Evolutionary conservation across 1,140 invertebrate genomes (phyloP).

Genomic region (Leptestheria dahalacensis): DNA sequence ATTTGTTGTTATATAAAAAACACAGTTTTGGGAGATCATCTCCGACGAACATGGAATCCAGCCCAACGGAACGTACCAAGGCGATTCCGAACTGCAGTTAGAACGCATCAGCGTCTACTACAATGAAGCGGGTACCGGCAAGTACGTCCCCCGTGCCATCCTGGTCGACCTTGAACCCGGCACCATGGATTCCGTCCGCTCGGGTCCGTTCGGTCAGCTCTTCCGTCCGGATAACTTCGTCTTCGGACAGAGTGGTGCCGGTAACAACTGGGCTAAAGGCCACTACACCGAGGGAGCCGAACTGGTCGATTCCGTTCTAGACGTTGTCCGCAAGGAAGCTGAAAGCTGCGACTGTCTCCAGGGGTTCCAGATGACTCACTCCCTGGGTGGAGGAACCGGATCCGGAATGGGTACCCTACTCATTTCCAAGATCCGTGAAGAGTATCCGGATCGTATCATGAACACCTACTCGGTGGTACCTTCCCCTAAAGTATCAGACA

Average conservation of each 20-base stretch:
- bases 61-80: conserved; percentile 34
- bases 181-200: conserved; percentile 81
- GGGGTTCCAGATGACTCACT: conserved; percentile 37
- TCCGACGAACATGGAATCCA: conserved; percentile 39
- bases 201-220: conserved; percentile 70
- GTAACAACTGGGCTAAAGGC: conserved; percentile 82
- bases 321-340: conserved; percentile 42
- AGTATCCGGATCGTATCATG: conserved; percentile 34
- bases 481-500: conserved; percentile 36
- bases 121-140: conserved; percentile 39
- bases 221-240: conserved; percentile 80
- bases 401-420: conserved; percentile 35
- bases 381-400: conserved; percentile 38
- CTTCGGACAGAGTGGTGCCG: conserved; percentile 63
- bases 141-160: conserved; percentile 77
- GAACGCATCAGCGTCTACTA: conserved; percentile 32
- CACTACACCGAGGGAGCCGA: conserved; percentile 75
- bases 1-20: conserved; percentile 21
- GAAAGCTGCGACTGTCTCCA: conserved; percentile 31
- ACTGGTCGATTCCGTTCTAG: conserved; percentile 44
- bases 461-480: conserved; percentile 33
- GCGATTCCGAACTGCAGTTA: conserved; percentile 33
- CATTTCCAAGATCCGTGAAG: conserved; percentile 31
- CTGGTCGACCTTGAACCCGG: conserved; percentile 76
- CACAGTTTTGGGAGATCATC: conserved; percentile 39